Evolutionary conservation across 1,140 invertebrate genomes (phyloP).

Genomic region (Telenomus remus): DNA sequence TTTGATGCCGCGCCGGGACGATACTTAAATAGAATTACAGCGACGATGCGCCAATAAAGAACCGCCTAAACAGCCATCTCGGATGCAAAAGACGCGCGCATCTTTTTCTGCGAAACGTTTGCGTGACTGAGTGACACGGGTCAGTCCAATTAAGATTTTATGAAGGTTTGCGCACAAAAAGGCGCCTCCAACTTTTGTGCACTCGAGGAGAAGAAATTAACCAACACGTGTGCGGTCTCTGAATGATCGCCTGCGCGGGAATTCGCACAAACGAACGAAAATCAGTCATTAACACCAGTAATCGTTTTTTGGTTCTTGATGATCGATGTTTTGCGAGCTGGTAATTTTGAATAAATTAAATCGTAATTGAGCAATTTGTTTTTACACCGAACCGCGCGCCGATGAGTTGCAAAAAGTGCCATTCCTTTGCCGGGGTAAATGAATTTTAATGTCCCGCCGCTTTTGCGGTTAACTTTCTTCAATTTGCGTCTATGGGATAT

Average conservation of each 20-base stretch:
- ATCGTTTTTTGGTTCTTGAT: constrained; percentile 17
- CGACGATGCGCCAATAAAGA: constrained; percentile 7
- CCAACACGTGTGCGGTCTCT: constrained; percentile 41
- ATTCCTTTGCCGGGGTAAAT: constrained; percentile 5
- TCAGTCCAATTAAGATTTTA: constrained; percentile 65
- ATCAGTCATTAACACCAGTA: constrained; percentile 36
- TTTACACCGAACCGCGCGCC: constrained; percentile 5
- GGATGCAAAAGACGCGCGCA: not conserved
- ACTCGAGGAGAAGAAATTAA: constrained; percentile 33
- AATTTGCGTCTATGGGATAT: constrained; percentile 17
- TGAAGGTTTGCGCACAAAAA: constrained; percentile 50
- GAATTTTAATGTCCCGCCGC: constrained; percentile 10
- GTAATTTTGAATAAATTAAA: constrained; percentile 29
- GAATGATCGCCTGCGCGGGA: constrained; percentile 33
- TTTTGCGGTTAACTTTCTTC: constrained; percentile 27
- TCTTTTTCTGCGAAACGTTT: constrained; percentile 40
- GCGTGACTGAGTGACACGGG: constrained; percentile 51
- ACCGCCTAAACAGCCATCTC: not conserved
- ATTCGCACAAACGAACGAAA: constrained; percentile 33
- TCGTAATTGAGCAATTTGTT: constrained; percentile 25
- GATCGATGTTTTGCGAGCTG: constrained; percentile 9
- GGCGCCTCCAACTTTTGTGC: constrained; percentile 7
- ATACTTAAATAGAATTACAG: constrained; percentile 33
- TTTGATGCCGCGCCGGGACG: constrained; percentile 9
- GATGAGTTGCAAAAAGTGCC: constrained; percentile 2